Conservation (phyloP, 2,113 vertebrate genomes). For the Silurus asotus region DNA sequence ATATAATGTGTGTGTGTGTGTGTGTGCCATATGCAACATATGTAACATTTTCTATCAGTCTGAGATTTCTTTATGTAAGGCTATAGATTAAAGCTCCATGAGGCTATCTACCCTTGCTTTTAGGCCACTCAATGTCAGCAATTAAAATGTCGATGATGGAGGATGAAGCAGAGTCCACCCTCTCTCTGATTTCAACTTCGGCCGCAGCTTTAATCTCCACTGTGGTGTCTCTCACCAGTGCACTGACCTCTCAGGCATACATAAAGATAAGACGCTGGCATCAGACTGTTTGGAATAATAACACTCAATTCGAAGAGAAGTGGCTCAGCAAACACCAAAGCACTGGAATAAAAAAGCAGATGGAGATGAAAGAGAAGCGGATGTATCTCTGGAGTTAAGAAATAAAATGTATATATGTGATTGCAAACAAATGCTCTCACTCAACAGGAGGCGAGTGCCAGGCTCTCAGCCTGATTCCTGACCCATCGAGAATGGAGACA, state of each 20-base stretch:
- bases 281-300: constrained; percentile 74
- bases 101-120: constrained; percentile 15
- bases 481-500: constrained; percentile 29
- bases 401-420: constrained; percentile 39
- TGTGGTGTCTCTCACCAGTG: constrained; percentile 52
- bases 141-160: constrained; percentile 49
- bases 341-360: constrained; percentile 55
- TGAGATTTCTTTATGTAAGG: constrained; percentile 37
- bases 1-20: too few species aligned
- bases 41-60: constrained; percentile 9
- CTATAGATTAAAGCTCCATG: constrained; percentile 48
- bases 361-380: constrained; percentile 70
- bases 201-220: constrained; percentile 74
- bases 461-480: constrained; percentile 40
- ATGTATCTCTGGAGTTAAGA: constrained; percentile 7
- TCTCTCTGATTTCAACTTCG: constrained; percentile 56
- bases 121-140: constrained; percentile 18
- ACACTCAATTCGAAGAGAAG: constrained; percentile 68
- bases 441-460: constrained; percentile 13
- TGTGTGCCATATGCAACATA: background rate
- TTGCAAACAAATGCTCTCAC: constrained; percentile 43
- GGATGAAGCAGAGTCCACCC: constrained; percentile 40
- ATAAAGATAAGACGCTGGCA: constrained; percentile 66
- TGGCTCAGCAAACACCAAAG: constrained; percentile 61
- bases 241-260: constrained; percentile 65